These are phyloP conservation scores for Cololabis saira DNA, from an alignment of 2,113 vertebrate genomes.

Conservation along the genomic window DNA sequence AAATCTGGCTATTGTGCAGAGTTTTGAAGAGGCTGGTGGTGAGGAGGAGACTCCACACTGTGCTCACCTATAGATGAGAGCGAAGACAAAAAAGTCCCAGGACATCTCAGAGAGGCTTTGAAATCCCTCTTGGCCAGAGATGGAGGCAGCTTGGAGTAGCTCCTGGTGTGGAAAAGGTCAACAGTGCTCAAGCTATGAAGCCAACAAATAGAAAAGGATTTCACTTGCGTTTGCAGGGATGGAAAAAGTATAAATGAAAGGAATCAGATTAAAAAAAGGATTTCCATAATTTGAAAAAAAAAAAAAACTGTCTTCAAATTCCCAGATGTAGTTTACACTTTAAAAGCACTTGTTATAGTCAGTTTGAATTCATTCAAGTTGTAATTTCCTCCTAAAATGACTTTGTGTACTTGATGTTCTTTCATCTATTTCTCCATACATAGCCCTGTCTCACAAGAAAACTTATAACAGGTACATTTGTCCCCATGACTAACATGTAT, in stretches of 20 bases:
- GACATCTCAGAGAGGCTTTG: constrained; percentile 79
- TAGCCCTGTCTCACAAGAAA: too few species aligned
- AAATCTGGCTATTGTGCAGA: constrained; percentile 91
- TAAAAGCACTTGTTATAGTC: too few species aligned
- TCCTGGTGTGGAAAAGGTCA: constrained; percentile 64
- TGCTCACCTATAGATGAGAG: constrained; percentile 87
- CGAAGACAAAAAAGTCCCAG: constrained; percentile 77
- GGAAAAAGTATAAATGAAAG: constrained; percentile 1
- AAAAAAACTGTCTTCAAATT: background rate
- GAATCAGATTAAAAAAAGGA: constrained; percentile 1
- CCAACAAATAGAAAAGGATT: constrained; percentile 22
- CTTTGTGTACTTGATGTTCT: too few species aligned
- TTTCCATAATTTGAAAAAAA: background rate
- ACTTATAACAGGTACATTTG: too few species aligned
- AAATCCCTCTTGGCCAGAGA: constrained; percentile 73
- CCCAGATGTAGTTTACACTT: background rate
- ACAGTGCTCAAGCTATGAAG: constrained; percentile 45
- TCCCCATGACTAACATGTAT: too few species aligned
- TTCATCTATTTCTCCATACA: too few species aligned
- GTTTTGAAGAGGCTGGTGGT: constrained; percentile 83
- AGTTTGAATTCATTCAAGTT: too few species aligned
- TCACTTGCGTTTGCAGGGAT: constrained; percentile 22
- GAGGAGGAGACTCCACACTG: constrained; percentile 74
- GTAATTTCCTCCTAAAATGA: too few species aligned
- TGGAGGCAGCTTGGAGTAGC: constrained; percentile 53